Conservation (phyloP, 1,140 invertebrate genomes). For the Tetragnatha versicolor region DNA sequence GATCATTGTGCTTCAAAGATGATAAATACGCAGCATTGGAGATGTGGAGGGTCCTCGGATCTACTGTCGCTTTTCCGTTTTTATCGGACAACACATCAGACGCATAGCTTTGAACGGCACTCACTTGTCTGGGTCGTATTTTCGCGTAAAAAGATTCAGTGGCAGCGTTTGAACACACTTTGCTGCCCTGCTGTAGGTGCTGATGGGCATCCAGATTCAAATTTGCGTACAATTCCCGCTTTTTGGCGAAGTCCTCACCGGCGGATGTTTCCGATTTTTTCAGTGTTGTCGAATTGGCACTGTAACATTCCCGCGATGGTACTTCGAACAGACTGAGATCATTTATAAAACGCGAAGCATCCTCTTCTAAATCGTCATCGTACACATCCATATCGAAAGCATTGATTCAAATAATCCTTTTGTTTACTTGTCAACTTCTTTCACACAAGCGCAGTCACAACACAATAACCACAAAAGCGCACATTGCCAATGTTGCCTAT, state of each 20-base stretch:
- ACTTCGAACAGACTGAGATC: slow-evolving; percentile 60
- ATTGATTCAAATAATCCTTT: neutral
- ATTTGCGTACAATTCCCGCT: slow-evolving; percentile 58
- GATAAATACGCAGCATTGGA: slow-evolving; percentile 29
- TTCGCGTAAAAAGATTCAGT: slow-evolving; percentile 43
- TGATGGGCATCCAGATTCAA: slow-evolving; percentile 40
- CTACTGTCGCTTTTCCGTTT: neutral
- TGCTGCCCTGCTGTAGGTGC: neutral
- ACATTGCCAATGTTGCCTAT: slow-evolving; percentile 13
- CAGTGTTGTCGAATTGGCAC: slow-evolving; percentile 53
- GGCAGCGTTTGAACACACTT: neutral
- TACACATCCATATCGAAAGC: slow-evolving; percentile 42
- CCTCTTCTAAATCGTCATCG: slow-evolving; percentile 58
- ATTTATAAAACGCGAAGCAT: slow-evolving; percentile 59
- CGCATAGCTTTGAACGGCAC: neutral
- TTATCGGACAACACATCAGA: neutral
- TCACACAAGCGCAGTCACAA: neutral
- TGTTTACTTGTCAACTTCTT: neutral
- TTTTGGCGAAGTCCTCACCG: slow-evolving; percentile 58
- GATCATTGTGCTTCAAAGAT: slow-evolving; percentile 54
- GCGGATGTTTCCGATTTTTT: slow-evolving; percentile 60
- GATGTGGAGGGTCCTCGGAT: neutral
- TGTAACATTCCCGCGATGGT: slow-evolving; percentile 46
- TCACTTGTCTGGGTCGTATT: slow-evolving; percentile 33
- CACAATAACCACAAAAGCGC: slow-evolving; percentile 10